Evolutionary conservation across 1,140 invertebrate genomes (phyloP).

Genomic region (Agrypnia vestita): DNA sequence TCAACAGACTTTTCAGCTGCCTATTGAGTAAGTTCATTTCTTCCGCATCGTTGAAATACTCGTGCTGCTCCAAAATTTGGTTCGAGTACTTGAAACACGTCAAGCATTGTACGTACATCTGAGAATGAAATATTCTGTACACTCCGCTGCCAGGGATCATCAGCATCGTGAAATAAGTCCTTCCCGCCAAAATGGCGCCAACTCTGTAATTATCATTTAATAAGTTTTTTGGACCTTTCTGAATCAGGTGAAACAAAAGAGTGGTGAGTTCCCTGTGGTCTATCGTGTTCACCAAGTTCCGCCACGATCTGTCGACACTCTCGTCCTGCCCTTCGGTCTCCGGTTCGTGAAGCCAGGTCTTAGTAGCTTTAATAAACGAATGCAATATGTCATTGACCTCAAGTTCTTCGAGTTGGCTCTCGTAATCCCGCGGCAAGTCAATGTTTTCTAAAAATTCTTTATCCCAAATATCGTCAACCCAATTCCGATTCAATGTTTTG

Average conservation of each 20-base stretch:
- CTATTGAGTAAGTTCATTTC: conserved; percentile 40
- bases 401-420: conserved; percentile 5
- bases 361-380: conserved; percentile 26
- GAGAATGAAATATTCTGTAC: conserved; percentile 50
- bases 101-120: conserved; percentile 52
- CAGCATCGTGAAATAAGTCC: conserved; percentile 50
- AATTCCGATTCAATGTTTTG: conserved; percentile 29
- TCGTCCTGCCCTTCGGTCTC: neutral
- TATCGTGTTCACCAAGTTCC: conserved; percentile 25
- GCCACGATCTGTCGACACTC: conserved; percentile 42
- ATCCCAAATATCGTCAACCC: conserved; percentile 53
- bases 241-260: conserved; percentile 49
- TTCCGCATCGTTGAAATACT: conserved; percentile 9
- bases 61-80: conserved; percentile 45
- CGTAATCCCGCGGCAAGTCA: conserved; percentile 44
- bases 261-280: conserved; percentile 49
- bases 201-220: conserved; percentile 18
- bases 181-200: conserved; percentile 41
- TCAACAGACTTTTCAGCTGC: conserved; percentile 41
- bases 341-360: conserved; percentile 4
- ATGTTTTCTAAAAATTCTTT: conserved; percentile 55
- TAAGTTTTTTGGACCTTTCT: conserved; percentile 46
- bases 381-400: conserved; percentile 21
- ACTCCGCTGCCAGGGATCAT: conserved; percentile 52
- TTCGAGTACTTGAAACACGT: conserved; percentile 45